A percentile compares a stretch with the other conserved stretches of the same genome.
Evolutionary conservation across 92 coral and sea anemone species (phyloP).

Genomic region (Phenganax marumi): DNA sequence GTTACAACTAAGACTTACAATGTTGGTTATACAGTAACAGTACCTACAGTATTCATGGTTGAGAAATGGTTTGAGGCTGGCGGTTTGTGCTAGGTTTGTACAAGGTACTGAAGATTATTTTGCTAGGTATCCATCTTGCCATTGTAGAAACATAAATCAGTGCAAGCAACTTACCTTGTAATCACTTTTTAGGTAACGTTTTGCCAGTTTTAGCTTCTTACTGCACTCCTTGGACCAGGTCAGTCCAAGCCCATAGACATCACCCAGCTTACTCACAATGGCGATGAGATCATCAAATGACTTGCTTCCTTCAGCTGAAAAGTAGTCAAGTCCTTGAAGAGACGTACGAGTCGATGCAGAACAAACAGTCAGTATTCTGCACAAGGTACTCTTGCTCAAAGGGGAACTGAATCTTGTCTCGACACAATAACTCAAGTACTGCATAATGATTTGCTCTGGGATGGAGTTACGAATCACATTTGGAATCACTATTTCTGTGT

Average conservation of each 20-base stretch:
- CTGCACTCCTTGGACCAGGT: conserved; percentile 50
- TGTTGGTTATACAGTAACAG: too few relatives aligned
- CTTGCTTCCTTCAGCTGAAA: conserved; percentile 53
- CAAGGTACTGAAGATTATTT: too few relatives aligned
- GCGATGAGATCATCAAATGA: conserved; percentile 51
- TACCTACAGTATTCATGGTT: too few relatives aligned
- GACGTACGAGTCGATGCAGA: conserved; percentile 60
- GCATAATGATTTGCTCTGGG: conserved; percentile 57
- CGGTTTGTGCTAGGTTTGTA: too few relatives aligned
- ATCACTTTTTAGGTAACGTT: conserved; percentile 61
- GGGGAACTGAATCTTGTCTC: conserved; percentile 55
- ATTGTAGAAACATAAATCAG: background rate
- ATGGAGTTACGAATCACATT: conserved; percentile 52
- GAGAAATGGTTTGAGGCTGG: too few relatives aligned
- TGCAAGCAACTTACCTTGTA: conserved; percentile 49
- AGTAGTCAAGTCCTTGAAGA: conserved; percentile 57
- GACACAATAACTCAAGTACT: conserved; percentile 57
- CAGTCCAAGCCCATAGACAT: conserved; percentile 45
- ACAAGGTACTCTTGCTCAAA: conserved; percentile 56
- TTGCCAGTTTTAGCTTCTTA: conserved; percentile 59
- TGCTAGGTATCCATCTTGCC: too few relatives aligned
- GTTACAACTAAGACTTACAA: too few relatives aligned
- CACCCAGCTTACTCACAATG: conserved; percentile 59
- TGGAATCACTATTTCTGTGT: conserved; percentile 45
- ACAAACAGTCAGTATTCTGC: conserved; percentile 59